Evolutionary conservation across 2,888 invertebrate genomes (phyloP).

Genomic region (Caenorhabditis becei): DNA sequence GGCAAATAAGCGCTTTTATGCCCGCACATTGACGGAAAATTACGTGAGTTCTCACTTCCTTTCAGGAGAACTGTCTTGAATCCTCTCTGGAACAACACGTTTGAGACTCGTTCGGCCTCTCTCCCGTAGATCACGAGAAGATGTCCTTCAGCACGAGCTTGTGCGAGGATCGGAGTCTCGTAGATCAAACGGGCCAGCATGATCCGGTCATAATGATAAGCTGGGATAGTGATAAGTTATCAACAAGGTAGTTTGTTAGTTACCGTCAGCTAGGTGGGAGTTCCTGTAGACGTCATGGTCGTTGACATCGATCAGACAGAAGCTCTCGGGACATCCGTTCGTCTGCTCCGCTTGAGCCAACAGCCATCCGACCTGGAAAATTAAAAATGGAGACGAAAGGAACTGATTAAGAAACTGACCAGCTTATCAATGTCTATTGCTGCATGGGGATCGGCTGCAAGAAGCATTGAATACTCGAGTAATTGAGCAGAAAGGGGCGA

Average conservation of each 20-base stretch:
- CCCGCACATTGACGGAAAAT: too few species aligned
- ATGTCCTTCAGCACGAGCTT: slow-evolving; percentile 44
- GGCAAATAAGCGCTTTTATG: too few species aligned
- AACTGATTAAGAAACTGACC: slow-evolving; percentile 61
- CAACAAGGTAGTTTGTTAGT: not conserved
- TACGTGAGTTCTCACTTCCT: slow-evolving; percentile 72
- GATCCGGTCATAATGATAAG: slow-evolving; percentile 63
- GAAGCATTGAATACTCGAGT: slow-evolving; percentile 58
- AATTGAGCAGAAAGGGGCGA: slow-evolving; percentile 22
- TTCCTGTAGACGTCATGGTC: slow-evolving; percentile 55
- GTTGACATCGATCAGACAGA: slow-evolving; percentile 64
- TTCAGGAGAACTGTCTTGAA: slow-evolving; percentile 64
- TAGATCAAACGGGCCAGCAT: slow-evolving; percentile 59
- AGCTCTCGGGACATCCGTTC: slow-evolving; percentile 41
- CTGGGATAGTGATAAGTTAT: slow-evolving; percentile 26
- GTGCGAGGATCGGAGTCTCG: slow-evolving; percentile 55
- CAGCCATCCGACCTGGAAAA: slow-evolving; percentile 56
- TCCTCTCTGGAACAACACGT: slow-evolving; percentile 66
- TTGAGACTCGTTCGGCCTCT: slow-evolving; percentile 58
- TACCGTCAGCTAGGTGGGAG: slow-evolving; percentile 55
- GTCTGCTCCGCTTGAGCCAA: slow-evolving; percentile 51
- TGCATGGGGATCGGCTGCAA: slow-evolving; percentile 65
- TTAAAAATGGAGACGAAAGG: not conserved
- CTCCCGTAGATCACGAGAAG: slow-evolving; percentile 55
- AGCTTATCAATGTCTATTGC: slow-evolving; percentile 67